Base-by-base conservation (phyloP, 2,888 invertebrate genomes). In the Elmis aenea region DNA sequence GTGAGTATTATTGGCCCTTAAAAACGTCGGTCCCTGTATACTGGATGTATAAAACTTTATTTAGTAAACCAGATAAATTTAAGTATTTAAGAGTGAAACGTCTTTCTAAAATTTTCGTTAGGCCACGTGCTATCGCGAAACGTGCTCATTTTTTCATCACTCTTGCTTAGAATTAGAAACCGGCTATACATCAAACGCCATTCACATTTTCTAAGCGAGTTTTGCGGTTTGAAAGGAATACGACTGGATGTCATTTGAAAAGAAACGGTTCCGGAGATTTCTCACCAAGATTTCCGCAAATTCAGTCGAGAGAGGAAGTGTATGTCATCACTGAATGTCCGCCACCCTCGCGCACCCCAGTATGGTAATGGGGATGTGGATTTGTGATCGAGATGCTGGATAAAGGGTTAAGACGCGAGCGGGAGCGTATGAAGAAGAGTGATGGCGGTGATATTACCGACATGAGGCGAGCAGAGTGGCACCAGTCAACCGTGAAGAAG, bases 401-500 rank as follows among this genome's bases (percentile, higher is more conserved):
- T 38, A 42, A 37, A 34, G 42, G 39, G 38, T 42, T 41, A 45
- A 31, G 37, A 42, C 31, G 35, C 37, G 26, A 29, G 39, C 26
- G 27, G 37, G 13, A 42, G 38, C 44, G 44, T 46, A 44, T 42
- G 49, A 50, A 45, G 46, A 42, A 47, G 45, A 43, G 45, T 42
- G 51, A 51, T 50, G 50, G 48, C 40, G 48, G 41, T 39, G 44
- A 50, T 49, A 52, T 50, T 49, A 50, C 51, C 42, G 52, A 55
- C 54, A 51, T 51, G 51, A 51, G 50, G 49, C 51, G 47, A 50
- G 53, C 54, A 52, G 51, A 59, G 57, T 62, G 61, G 59, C 62
- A 61, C 58, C 59, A 63, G 60, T 64, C 64, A 62, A 54, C 55
- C 58, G 60, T 62, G 64, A 64, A 59, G 64, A 64, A 64, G 64